Conservation (phyloP, 1,140 invertebrate species). For the Notospermus geniculatus region DNA sequence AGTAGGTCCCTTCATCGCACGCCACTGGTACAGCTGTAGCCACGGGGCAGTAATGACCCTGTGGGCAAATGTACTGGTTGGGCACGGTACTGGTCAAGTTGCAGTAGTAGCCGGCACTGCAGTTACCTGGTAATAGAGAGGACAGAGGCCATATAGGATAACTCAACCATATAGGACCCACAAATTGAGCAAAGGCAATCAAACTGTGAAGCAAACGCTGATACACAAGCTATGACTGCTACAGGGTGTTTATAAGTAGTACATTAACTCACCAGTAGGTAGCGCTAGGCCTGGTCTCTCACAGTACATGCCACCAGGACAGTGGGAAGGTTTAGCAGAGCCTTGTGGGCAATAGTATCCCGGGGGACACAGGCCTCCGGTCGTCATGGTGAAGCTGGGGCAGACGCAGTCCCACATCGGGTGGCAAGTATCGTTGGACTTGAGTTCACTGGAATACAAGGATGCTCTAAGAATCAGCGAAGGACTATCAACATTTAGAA, state of each 20-base stretch:
- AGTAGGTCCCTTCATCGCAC: constrained; percentile 47
- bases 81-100: constrained; percentile 41
- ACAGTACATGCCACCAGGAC: constrained; percentile 38
- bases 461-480: too few relatives aligned
- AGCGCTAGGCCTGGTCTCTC: constrained; percentile 30
- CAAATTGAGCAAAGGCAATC: not conserved
- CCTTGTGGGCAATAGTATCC: constrained; percentile 42
- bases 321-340: constrained; percentile 31
- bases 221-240: too few relatives aligned
- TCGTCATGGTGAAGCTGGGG: constrained; percentile 41
- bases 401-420: constrained; percentile 51
- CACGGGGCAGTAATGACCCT: constrained; percentile 42
- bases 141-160: not conserved
- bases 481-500: too few relatives aligned
- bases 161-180: not conserved
- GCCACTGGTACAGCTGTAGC: constrained; percentile 37
- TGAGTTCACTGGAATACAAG: constrained; percentile 36
- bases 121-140: constrained; percentile 34
- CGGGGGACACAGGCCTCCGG: constrained; percentile 43
- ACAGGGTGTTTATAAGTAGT: not conserved
- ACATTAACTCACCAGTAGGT: constrained; percentile 34
- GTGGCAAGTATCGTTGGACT: constrained; percentile 48
- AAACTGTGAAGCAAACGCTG: not conserved
- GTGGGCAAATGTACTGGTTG: constrained; percentile 40
- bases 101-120: constrained; percentile 46